Conservation (phyloP, 2,888 invertebrate species). For the Pheosia tremula region DNA sequence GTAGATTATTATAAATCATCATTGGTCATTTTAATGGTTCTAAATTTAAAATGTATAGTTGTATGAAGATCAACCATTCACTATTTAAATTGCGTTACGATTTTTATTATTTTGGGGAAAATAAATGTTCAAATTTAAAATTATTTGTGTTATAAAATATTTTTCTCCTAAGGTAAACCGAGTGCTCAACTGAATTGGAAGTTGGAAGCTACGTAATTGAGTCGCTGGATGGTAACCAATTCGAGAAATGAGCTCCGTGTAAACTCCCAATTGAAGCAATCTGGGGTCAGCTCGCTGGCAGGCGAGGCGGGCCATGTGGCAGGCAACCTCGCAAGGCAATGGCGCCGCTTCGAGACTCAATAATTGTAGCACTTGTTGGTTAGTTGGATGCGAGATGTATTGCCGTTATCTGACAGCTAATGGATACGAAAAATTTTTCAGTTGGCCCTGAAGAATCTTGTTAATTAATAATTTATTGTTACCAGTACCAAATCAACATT, state of each 20-base stretch:
- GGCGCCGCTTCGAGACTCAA: neutral
- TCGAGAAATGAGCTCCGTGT: neutral
- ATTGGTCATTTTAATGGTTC: too few species aligned
- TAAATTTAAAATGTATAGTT: neutral
- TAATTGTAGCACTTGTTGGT: neutral
- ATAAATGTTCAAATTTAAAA: too few species aligned
- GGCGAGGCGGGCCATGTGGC: slow-evolving; percentile 1
- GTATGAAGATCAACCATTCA: too few species aligned
- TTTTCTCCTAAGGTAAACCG: too few species aligned
- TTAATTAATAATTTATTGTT: too few species aligned
- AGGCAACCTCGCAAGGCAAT: neutral
- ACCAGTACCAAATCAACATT: too few species aligned
- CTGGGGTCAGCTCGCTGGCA: neutral
- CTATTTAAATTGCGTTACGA: too few species aligned
- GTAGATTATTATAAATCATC: neutral
- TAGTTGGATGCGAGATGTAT: neutral
- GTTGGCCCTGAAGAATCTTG: neutral
- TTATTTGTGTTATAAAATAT: too few species aligned
- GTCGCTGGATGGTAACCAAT: too few species aligned
- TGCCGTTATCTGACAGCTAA: neutral
- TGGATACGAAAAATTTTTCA: neutral
- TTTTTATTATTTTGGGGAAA: too few species aligned
- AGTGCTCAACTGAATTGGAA: too few species aligned
- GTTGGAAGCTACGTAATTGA: too few species aligned
- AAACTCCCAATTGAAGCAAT: neutral